These are phyloP conservation scores for Apantesis nais DNA, from an alignment of 2,888 invertebrate species.

Conservation along the genomic window DNA sequence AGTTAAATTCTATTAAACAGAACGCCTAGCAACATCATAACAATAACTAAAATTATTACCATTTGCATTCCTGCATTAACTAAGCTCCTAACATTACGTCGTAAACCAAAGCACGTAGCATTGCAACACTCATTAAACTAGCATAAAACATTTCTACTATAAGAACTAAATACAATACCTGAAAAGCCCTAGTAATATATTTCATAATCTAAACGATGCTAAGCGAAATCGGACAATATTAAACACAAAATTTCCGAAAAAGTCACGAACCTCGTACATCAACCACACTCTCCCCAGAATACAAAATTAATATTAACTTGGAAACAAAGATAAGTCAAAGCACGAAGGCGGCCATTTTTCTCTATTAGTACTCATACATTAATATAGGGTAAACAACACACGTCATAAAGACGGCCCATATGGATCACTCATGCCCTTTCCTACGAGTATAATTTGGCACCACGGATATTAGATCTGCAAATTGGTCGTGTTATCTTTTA, in stretches of 20 bases:
- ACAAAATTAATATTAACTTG: slow-evolving; percentile 39
- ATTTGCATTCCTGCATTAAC: background rate
- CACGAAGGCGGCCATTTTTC: slow-evolving; percentile 46
- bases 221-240: background rate
- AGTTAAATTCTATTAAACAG: background rate
- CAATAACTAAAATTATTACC: background rate
- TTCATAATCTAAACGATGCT: background rate
- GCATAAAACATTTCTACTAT: background rate
- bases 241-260: background rate
- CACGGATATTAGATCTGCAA: slow-evolving; percentile 79
- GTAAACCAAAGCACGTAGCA: background rate
- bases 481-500: slow-evolving; percentile 76
- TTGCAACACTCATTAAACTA: too few relatives aligned
- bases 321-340: slow-evolving; percentile 41
- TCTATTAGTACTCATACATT: slow-evolving; percentile 54
- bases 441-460: slow-evolving; percentile 64
- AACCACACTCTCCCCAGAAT: slow-evolving; percentile 7
- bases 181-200: background rate
- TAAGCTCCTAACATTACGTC: background rate
- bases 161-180: background rate
- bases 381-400: slow-evolving; percentile 49
- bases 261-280: slow-evolving; percentile 7
- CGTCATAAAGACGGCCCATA: slow-evolving; percentile 65
- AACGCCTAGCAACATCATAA: background rate
- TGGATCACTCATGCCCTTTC: slow-evolving; percentile 62